Evolutionary conservation across 2,113 vertebrate genomes (phyloP).

Genomic region (Phycodurus eques): DNA sequence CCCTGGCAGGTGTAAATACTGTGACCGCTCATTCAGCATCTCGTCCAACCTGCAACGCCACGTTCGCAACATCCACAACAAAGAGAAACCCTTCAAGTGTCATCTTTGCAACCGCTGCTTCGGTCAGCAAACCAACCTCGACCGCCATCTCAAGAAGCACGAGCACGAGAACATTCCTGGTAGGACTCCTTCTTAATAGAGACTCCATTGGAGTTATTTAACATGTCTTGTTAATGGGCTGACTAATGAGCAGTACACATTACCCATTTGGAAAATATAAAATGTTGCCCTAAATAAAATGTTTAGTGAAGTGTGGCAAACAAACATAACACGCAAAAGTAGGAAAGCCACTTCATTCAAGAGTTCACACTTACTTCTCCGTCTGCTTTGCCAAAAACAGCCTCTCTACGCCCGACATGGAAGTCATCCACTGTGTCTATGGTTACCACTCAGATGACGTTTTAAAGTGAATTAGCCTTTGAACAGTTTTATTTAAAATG

Average conservation of each 20-base stretch:
- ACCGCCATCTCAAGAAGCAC: conserved; percentile 97
- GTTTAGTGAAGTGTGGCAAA: conserved; percentile 15
- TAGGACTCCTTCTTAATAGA: conserved; percentile 50
- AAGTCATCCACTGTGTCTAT: background rate
- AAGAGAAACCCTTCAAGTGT: conserved; percentile 99
- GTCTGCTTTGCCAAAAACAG: conserved; percentile 21
- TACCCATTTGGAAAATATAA: conserved; percentile 15
- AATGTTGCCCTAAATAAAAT: conserved; percentile 20
- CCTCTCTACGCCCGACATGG: conserved; percentile 5
- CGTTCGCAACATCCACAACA: conserved; percentile 99
- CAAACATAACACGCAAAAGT: conserved; percentile 17
- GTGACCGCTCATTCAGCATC: conserved; percentile 99
- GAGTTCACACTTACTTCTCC: conserved; percentile 25
- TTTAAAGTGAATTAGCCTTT: conserved; percentile 8
- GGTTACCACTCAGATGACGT: conserved; percentile 14
- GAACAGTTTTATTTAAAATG: conserved; percentile 5
- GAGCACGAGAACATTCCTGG: conserved; percentile 96
- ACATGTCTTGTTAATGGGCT: conserved; percentile 18
- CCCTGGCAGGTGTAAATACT: conserved; percentile 97
- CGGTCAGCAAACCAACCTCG: conserved; percentile 97
- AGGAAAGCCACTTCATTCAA: conserved; percentile 32
- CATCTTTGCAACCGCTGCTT: conserved; percentile 98
- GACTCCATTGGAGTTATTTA: conserved; percentile 18
- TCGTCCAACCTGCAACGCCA: conserved; percentile 98
- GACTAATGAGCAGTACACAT: conserved; percentile 30